phyloP scores from a whole-genome alignment of 2,797 vertebrate genomes.

The Sebastes nivosus region DNA sequence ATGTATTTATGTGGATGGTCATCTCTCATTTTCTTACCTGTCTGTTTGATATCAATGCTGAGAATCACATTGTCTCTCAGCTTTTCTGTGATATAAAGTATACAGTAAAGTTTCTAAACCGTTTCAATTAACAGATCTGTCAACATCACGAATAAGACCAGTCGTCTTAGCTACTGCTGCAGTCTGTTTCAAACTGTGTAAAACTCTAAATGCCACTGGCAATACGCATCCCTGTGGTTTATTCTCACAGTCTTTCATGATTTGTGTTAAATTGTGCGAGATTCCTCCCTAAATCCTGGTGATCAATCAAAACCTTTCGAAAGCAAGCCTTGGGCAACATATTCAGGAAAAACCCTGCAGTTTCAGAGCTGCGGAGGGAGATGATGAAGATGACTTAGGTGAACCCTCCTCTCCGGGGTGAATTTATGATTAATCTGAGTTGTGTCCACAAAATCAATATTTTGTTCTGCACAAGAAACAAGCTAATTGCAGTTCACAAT shows the following conservation, averaged over 20 bases:
- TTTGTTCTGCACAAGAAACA: slow-evolving; percentile 29
- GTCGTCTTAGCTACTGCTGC: not conserved
- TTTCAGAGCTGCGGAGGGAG: slow-evolving; percentile 33
- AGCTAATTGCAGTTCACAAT: slow-evolving; percentile 54
- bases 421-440: slow-evolving; percentile 49
- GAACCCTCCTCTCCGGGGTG: not conserved
- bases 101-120: slow-evolving; percentile 15
- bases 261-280: slow-evolving; percentile 71
- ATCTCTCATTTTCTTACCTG: not conserved
- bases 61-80: slow-evolving; percentile 1
- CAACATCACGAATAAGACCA: slow-evolving; percentile 11
- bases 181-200: slow-evolving; percentile 19
- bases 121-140: slow-evolving; percentile 48
- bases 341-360: slow-evolving; percentile 68
- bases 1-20: not conserved
- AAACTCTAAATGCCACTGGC: slow-evolving; percentile 48
- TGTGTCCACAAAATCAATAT: slow-evolving; percentile 48
- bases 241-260: slow-evolving; percentile 54
- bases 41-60: not conserved
- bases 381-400: slow-evolving; percentile 29
- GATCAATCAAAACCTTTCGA: slow-evolving; percentile 73
- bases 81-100: slow-evolving; percentile 8
- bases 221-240: slow-evolving; percentile 42
- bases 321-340: slow-evolving; percentile 71
- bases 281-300: slow-evolving; percentile 74